Base-by-base conservation (phyloP, 2,113 vertebrate genomes). In the Dipodomys merriami region DNA sequence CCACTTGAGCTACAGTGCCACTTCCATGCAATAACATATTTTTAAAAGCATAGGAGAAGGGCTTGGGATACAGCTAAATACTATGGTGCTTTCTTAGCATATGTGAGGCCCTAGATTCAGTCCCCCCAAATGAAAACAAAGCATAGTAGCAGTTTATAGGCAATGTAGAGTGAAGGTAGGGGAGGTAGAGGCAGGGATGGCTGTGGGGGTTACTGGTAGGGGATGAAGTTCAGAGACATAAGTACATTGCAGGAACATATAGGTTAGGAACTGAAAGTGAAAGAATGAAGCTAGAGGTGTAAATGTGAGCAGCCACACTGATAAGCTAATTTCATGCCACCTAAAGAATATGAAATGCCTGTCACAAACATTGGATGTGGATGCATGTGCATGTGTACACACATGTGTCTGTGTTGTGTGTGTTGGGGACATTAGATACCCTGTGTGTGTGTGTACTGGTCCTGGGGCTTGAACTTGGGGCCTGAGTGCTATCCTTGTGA, bases 11-110 rank as follows among this genome's bases (percentile, higher is more conserved):
- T n/a, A n/a, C n/a, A n/a, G n/a, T n/a, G n/a, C n/a, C n/a, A n/a
- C n/a, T n/a, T n/a, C n/a, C n/a, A n/a, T 53, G 20, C 80, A 90
- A 92, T 88, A 64, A 84, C 79, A 83, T 79, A 68, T 73, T 77
- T 27, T 9, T 39, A 18, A 71, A 86, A 83, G 57, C 35, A 8
- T 30, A 84, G 49, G 77, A 80, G 33, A 90, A 83, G 35, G 16
- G 76, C 18, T 53, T 4, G 72, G 35, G 35, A 25, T 76, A 15
- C 15, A 79, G 29, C 49, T 22, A 29, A 57, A 25, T 53, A 44
- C 27, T 27, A 76, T 33, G 30, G 33, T 73, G 71, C 19, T 39
- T 73, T 19, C 30, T 3, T 33, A 57, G 30, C 49, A 33, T 22
- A 29, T 29, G 6, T 7, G 7, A 77, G 44, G 44, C 44, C 29